Evolutionary conservation across 2,888 invertebrate species (phyloP), one percentile per base, ranked within the genome.

Genomic region (Andrena praecox): DNA sequence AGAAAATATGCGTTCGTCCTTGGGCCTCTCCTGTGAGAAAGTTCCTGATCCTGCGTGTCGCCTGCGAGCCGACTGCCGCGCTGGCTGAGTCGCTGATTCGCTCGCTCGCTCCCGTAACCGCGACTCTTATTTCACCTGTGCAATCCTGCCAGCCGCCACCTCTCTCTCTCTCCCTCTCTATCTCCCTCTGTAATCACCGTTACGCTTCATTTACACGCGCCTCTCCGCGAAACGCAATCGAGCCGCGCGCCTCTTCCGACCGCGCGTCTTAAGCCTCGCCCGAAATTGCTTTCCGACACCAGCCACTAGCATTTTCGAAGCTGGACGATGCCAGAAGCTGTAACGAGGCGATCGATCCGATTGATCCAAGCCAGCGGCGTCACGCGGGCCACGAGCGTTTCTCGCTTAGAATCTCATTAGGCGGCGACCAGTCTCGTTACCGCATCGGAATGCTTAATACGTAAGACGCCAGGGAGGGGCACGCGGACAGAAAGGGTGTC

Each of bases 21-120:
- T 89, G 82, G 84, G 54, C 16, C 60, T 54, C 73, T 77, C 71
- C 80, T 85, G 89, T 84, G 87, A 86, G 87, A 88, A 89, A 89
- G 78, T 85, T 87, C 69, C 79, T 78, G 80, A 82, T 89, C 77
- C 78, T 74, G 80, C 27, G 76, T 75, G 80, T 68, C 66, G 64
- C 54, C 72, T 24, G 60, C 48, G 10, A 27, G 66, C 50, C 16
- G 50, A 63, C 60, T 52, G 50, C 67, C 50, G 29, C 50, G 54
- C n/a, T 54, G 29, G 20, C n/a, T 20, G 12, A 24, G 10, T 27
- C 50, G 20, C n/a, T 31, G 12, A 24, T 24, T 27, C 70, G 59
- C 29, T 29, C 24, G n/a, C 75, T 79, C 48, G 27, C 75, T 73
- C 73, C 64, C 60, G 35, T 56, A 56, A 33, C 71, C 59, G 50